Base-by-base conservation (phyloP, 2,113 vertebrate genomes). In the Clarias batrachus region DNA sequence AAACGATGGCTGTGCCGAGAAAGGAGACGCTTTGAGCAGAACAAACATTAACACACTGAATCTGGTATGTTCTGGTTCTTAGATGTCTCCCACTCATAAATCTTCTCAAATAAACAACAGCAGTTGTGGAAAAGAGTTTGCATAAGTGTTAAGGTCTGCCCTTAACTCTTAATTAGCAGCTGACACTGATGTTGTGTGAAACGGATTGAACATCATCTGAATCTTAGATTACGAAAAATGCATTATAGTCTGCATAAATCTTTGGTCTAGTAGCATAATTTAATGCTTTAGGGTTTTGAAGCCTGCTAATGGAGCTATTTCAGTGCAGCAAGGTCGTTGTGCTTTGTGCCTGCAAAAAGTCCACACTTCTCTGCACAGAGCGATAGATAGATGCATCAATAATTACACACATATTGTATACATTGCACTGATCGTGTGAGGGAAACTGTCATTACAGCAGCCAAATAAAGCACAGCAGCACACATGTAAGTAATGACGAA, bases 1-100 rank as follows among this genome's bases (percentile, higher is more conserved):
- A 87, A 77, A 81, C 21, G 66, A 88, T 87, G 84, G 87, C 78
- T 81, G n/a, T 54, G 30, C 48, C 37, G 65, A 54, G 48, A 73
- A 71, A 81, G 56, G 84, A 84, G 52, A 3, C 8, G 62, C 52
- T 80, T 54, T 37, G n/a, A 66, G 27, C 27, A 66, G 74, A 62
- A 56, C 54, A 54, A 33, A 60, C 84, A 37, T 83, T 59, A 84
- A 63, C 30, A 81, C 41, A 41, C 56, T 77, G 54, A 33, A 77
- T 70, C 27, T 41, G 76, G 16, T 68, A 82, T 79, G 62, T 59
- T 66, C 81, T 83, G 68, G 23, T 63, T 79, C 66, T 57, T 71
- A 56, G 66, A 59, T 60, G 57, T 62, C 57, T 81, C 23, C 16
- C 37, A 25, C 66, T 48, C 70, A 52, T 76, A 76, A 60, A 37